Percentiles rank a stretch among this genome's conserved stretches.
Conservation (phyloP, 2,113 vertebrate genomes). For the Pithys albifrons region DNA sequence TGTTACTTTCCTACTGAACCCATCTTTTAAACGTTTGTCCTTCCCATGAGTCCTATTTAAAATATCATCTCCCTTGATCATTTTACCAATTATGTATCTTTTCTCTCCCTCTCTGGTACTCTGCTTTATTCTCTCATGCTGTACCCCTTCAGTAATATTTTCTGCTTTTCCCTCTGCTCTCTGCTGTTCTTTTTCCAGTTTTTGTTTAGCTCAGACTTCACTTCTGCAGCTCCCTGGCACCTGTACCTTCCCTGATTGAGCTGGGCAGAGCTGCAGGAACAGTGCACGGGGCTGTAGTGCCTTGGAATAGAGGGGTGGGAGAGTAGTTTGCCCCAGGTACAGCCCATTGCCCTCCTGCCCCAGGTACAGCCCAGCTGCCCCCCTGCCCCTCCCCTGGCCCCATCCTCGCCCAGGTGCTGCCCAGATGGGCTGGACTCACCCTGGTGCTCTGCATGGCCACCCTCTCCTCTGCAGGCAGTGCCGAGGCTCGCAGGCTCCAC, state of each 20-base stretch:
- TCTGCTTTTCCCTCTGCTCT: neutral
- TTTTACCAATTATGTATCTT: constrained; percentile 40
- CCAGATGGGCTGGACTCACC: constrained; percentile 75
- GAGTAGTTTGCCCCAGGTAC: neutral
- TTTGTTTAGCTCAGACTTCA: neutral
- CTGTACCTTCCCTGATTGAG: neutral
- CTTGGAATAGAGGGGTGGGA: neutral
- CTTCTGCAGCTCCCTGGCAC: neutral
- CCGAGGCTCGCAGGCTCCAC: constrained; percentile 79
- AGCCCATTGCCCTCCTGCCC: neutral
- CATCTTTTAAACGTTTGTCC: constrained; percentile 46
- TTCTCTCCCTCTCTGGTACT: neutral
- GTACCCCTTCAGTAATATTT: neutral
- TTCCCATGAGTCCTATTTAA: constrained; percentile 45
- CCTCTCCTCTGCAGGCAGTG: constrained; percentile 84
- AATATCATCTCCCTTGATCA: constrained; percentile 44
- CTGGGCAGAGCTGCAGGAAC: neutral
- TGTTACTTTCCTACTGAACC: constrained; percentile 39
- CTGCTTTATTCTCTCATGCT: neutral
- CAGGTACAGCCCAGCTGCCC: neutral
- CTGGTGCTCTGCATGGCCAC: constrained; percentile 71
- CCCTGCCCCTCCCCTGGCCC: neutral
- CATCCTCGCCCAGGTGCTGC: neutral
- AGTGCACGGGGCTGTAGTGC: neutral
- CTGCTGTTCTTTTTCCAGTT: neutral